Percentiles rank a stretch among this genome's conserved stretches.
phyloP scores from a whole-genome alignment of 2,113 vertebrate genomes.

The Pionites leucogaster region DNA sequence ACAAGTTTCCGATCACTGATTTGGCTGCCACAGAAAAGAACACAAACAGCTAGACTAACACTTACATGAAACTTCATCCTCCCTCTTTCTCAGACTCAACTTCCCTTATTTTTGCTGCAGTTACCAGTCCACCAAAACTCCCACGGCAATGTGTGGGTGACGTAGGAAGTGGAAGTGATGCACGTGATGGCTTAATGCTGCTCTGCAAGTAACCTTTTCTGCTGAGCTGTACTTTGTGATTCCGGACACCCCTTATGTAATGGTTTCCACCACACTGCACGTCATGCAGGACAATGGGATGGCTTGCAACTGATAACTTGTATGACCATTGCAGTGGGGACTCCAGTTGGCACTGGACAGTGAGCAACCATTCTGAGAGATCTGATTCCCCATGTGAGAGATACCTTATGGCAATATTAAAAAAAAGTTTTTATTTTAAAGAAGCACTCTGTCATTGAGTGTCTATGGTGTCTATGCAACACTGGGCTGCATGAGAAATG shows the following conservation, averaged over 20 bases:
- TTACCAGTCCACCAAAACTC: not conserved
- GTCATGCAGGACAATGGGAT: accelerated
- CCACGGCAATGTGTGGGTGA: not conserved
- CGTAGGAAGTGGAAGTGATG: not conserved
- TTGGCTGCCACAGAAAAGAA: not conserved
- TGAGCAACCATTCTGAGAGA: not conserved
- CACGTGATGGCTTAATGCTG: not conserved
- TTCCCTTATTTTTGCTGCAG: not conserved
- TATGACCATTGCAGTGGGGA: not conserved
- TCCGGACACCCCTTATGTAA: not conserved
- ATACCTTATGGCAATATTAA: not conserved
- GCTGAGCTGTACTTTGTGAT: accelerated
- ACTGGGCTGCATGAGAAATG: not conserved
- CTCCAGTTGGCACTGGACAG: not conserved
- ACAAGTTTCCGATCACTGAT: not conserved
- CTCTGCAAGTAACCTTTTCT: accelerated
- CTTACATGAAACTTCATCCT: not conserved
- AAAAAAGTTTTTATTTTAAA: not conserved
- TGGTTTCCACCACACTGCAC: accelerated
- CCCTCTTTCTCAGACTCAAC: not conserved
- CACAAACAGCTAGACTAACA: not conserved
- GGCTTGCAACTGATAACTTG: not conserved
- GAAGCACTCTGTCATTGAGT: not conserved
- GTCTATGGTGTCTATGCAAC: not conserved
- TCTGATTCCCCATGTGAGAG: not conserved